phyloP scores from a whole-genome alignment of 2,113 vertebrate genomes.

The Neolamprologus tretocephalus region DNA sequence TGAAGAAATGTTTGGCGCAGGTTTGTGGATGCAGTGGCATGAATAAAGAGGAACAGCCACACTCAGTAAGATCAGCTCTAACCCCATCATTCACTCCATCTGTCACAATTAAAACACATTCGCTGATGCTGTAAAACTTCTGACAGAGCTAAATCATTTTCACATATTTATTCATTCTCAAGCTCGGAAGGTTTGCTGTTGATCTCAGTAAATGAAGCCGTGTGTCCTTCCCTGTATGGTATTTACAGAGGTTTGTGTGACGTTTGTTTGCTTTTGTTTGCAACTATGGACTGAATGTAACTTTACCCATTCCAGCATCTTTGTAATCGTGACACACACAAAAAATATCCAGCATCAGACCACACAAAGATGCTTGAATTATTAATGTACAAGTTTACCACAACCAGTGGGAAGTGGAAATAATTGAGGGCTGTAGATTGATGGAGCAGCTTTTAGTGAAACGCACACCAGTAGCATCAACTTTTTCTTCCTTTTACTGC shows the following conservation, averaged over 20 bases:
- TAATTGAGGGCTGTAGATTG: neutral
- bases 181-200: neutral
- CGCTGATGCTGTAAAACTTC: accelerated
- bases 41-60: neutral
- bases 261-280: neutral
- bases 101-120: neutral
- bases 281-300: neutral
- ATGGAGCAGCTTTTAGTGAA: neutral
- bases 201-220: neutral
- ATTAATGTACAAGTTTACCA: neutral
- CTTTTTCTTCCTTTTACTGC: neutral
- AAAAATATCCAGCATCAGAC: neutral
- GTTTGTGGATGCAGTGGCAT: neutral
- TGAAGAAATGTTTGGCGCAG: neutral
- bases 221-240: accelerated
- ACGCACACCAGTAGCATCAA: neutral
- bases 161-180: neutral
- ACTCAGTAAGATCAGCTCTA: neutral
- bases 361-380: neutral
- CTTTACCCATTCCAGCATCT: neutral
- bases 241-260: neutral
- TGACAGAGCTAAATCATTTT: neutral
- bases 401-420: neutral
- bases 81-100: neutral
- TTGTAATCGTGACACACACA: neutral